Base-by-base conservation (phyloP, 1,140 invertebrate genomes). In the Drosophila bipectinata region DNA sequence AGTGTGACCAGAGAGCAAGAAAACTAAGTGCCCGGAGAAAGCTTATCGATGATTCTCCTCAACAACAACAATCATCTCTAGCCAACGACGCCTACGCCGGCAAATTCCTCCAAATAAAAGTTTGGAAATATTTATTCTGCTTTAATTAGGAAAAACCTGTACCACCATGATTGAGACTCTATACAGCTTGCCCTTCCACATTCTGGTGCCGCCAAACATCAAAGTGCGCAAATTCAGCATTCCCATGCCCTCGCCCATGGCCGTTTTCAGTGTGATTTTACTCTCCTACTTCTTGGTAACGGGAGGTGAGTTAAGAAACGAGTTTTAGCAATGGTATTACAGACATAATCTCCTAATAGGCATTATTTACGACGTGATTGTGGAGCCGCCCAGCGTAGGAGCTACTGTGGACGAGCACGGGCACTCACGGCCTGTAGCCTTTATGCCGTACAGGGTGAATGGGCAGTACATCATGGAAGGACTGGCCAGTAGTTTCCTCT, bases 401-500 rank as follows among this genome's bases (percentile, higher is more conserved):
- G 98, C 97, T 3, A 99, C 98, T 6, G 98, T 98, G 39, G 98
- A 99, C 93, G 98, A 99, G 92, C 95, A 97, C 93, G 98, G 98
- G 12, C 97, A 99, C 92, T 97, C 97, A 3, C 94, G 97, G 82
- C 98, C 98, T 0, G 97, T 99, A 10, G 98, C 98, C 2, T 99
- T 99, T 91, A 99, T 99, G 98, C 98, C 98, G 0, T 99, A 99
- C 92, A 93, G 98, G 79, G 98, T 99, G 0, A 99, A 99, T 93
- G 98, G 98, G 0, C 98, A 99, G 92, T 99, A 99, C 90, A 99
- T 99, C 39, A 98, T 99, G 97, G 98, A 99, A 94, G 98, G 98
- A 1, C 92, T 99, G 59, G 98, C 98, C 10, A 98, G 98, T 24
- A 98, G 97, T 92, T 99, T 99, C 90, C 93, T 99, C 4, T 99